Conservation (phyloP, 2,888 invertebrate species). For the Epinotia brunnichana region DNA sequence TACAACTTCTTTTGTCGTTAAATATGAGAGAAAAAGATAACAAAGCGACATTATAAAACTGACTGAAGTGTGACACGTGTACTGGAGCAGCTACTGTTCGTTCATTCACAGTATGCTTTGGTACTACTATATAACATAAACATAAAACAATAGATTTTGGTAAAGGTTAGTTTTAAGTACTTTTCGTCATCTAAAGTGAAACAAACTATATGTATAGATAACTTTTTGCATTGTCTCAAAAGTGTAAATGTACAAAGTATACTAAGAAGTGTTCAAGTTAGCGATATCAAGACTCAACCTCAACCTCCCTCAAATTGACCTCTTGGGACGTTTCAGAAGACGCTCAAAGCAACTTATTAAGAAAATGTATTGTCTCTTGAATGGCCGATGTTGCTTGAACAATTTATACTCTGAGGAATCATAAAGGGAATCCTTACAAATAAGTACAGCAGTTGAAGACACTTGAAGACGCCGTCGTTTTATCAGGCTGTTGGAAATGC, state of each 20-base stretch:
- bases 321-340: neutral
- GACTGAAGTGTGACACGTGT: no score
- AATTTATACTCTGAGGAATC: constrained; percentile 5
- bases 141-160: no score
- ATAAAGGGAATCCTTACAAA: neutral
- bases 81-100: no score
- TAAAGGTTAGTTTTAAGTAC: no score
- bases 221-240: neutral
- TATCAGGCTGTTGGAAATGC: neutral
- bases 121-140: no score
- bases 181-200: no score
- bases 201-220: no score
- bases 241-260: neutral
- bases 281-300: neutral
- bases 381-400: neutral
- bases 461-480: neutral
- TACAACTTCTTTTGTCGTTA: no score
- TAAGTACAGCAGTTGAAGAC: neutral
- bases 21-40: no score
- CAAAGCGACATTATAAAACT: no score
- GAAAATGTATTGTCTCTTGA: constrained; percentile 16
- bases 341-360: constrained; percentile 6
- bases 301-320: neutral
- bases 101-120: no score
- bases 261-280: neutral